Conservation (phyloP, 2,113 vertebrate genomes). For the Mustelus asterias region DNA sequence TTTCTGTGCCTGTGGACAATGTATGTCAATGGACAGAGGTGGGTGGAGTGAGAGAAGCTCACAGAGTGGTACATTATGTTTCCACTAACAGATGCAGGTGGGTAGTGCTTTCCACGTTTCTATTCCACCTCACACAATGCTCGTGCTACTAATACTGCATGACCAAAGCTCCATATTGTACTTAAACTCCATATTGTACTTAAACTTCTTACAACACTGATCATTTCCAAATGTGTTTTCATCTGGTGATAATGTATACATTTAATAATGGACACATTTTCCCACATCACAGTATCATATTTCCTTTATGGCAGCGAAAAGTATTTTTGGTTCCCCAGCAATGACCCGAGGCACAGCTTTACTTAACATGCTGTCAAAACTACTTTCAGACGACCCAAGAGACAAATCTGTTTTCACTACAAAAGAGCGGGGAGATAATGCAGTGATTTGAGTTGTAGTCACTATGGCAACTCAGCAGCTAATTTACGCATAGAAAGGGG, state of each 20-base stretch:
- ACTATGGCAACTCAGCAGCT: no score
- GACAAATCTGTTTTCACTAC: neutral
- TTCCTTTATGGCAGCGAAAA: neutral
- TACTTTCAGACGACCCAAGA: neutral
- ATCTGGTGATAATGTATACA: neutral
- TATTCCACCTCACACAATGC: neutral
- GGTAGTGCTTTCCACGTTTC: neutral
- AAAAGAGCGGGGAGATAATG: neutral
- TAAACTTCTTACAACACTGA: neutral
- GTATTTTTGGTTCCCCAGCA: neutral
- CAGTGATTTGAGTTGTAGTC: no score
- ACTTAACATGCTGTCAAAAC: neutral
- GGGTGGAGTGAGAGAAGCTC: neutral
- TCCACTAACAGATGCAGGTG: neutral
- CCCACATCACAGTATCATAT: neutral
- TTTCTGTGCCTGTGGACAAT: neutral
- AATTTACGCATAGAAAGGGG: no score
- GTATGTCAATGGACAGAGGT: neutral
- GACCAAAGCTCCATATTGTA: neutral
- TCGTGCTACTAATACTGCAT: neutral
- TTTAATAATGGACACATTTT: slow-evolving; percentile 1
- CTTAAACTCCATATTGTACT: neutral
- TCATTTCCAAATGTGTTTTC: slow-evolving; percentile 31
- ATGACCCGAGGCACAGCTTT: neutral
- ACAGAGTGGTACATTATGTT: neutral